Percentiles rank a stretch among this genome's conserved stretches.
Evolutionary conservation across 2,113 vertebrate genomes (phyloP).

Genomic region (Zosterops hypoxanthus): DNA sequence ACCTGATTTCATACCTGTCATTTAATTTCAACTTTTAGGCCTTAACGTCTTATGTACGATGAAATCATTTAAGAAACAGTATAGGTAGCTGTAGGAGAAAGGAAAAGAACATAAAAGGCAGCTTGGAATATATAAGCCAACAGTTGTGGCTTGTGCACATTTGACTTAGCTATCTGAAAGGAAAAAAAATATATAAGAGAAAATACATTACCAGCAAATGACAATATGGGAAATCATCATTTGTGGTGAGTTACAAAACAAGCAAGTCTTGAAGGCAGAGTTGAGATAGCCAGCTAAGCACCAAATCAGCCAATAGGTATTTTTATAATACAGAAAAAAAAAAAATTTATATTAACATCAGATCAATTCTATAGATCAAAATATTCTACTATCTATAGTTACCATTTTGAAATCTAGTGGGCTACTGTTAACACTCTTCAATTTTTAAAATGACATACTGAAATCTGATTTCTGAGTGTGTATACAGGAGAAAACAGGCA

Average conservation of each 20-base stretch:
- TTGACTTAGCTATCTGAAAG: background rate
- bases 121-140: background rate
- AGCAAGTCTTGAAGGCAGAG: background rate
- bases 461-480: background rate
- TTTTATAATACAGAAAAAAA: background rate
- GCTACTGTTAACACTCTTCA: background rate
- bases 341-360: background rate
- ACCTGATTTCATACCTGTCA: background rate
- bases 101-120: background rate
- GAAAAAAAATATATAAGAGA: background rate
- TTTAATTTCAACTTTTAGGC: background rate
- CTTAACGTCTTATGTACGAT: accelerated
- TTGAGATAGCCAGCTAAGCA: background rate
- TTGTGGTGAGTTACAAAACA: background rate
- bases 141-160: background rate
- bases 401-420: background rate
- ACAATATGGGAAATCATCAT: background rate
- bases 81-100: background rate
- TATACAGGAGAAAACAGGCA: background rate
- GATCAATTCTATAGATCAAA: background rate
- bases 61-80: background rate
- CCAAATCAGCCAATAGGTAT: background rate
- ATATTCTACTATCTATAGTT: background rate
- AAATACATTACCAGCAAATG: background rate
- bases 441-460: background rate